Evolutionary conservation across 1,140 invertebrate species (phyloP).

Genomic region (Daktulosphaira vitifoliae): DNA sequence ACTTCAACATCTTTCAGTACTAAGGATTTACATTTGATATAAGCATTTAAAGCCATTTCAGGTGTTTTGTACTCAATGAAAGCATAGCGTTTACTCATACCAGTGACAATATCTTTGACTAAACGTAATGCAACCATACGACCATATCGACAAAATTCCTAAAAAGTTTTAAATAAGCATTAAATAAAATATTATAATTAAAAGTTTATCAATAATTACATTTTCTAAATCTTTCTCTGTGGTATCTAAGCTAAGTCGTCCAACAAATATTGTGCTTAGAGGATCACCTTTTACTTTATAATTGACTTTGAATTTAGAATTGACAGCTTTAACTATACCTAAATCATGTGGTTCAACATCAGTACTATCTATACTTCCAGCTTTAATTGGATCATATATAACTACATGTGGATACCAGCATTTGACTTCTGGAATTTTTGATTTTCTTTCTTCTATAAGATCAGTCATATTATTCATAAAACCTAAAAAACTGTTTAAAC

Average conservation of each 20-base stretch:
- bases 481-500: too few species aligned
- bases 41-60: slow-evolving; percentile 53
- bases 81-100: slow-evolving; percentile 70
- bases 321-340: slow-evolving; percentile 62
- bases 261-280: slow-evolving; percentile 66
- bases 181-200: background rate
- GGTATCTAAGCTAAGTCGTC: slow-evolving; percentile 63
- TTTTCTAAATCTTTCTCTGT: slow-evolving; percentile 46
- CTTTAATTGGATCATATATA: slow-evolving; percentile 58
- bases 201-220: slow-evolving; percentile 16
- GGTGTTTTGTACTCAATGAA: slow-evolving; percentile 71
- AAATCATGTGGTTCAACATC: slow-evolving; percentile 73
- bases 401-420: slow-evolving; percentile 49
- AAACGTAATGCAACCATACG: slow-evolving; percentile 58
- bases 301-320: slow-evolving; percentile 59
- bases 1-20: slow-evolving; percentile 56
- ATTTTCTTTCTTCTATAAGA: background rate
- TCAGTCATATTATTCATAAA: too few species aligned
- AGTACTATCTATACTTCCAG: slow-evolving; percentile 76
- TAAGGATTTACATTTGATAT: slow-evolving; percentile 51
- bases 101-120: slow-evolving; percentile 72
- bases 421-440: slow-evolving; percentile 36
- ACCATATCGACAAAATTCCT: slow-evolving; percentile 60
- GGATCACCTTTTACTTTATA: slow-evolving; percentile 59
- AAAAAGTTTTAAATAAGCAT: slow-evolving; percentile 27